Conservation (phyloP, 2,113 vertebrate genomes). For the Pampusana beccarii region DNA sequence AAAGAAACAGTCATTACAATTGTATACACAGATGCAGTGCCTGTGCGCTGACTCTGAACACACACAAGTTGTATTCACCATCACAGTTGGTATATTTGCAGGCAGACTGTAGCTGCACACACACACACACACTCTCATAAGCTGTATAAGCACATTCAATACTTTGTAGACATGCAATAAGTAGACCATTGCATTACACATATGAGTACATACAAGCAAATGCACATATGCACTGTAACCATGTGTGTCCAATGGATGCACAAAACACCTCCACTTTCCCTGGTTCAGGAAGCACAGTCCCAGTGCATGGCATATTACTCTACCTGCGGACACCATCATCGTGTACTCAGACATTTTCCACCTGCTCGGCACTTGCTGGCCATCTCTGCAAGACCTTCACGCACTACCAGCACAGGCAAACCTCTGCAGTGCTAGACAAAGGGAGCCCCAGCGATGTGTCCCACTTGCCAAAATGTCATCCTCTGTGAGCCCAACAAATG, state of each 20-base stretch:
- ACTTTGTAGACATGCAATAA: background rate
- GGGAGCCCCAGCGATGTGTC: accelerated
- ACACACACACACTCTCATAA: background rate
- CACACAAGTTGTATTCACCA: background rate
- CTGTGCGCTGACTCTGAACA: background rate
- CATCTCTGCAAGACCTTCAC: background rate
- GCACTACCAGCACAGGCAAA: accelerated
- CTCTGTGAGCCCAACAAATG: background rate
- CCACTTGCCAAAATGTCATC: accelerated
- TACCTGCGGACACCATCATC: background rate
- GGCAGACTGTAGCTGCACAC: background rate
- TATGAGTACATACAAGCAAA: background rate
- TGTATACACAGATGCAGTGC: background rate
- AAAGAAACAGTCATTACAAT: background rate
- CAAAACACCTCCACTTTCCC: background rate
- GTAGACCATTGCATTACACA: background rate
- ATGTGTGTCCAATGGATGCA: background rate
- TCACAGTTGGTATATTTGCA: background rate
- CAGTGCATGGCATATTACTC: accelerated
- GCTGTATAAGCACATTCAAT: too few relatives aligned
- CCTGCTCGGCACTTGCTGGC: background rate
- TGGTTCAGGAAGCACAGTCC: background rate
- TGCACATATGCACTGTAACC: accelerated
- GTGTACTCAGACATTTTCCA: background rate
- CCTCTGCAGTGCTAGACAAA: background rate